phyloP scores from a whole-genome alignment of 1,140 invertebrate genomes.

The Heterodera schachtii region DNA sequence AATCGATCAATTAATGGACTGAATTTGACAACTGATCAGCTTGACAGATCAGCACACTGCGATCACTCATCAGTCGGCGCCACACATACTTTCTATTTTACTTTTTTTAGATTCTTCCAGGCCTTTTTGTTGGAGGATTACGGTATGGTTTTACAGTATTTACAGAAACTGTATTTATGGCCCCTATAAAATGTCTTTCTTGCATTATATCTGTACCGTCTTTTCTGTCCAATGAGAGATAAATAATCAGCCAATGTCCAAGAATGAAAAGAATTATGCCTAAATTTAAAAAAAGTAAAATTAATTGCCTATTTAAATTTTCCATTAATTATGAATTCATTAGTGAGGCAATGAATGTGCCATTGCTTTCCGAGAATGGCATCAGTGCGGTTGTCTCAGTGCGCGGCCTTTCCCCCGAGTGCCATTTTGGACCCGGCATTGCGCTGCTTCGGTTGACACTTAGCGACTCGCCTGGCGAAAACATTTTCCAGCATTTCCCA shows the following conservation, averaged over 20 bases:
- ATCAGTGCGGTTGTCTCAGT: slow-evolving; percentile 35
- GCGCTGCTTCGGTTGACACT: slow-evolving; percentile 16
- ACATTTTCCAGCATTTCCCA: slow-evolving; percentile 24
- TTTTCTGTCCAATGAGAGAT: too few relatives aligned
- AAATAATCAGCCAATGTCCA: too few relatives aligned
- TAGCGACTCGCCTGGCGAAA: slow-evolving; percentile 17
- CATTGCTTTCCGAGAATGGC: slow-evolving; percentile 11
- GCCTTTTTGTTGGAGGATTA: slow-evolving; percentile 27
- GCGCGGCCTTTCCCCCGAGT: slow-evolving; percentile 26
- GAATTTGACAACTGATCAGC: neutral
- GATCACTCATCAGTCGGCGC: neutral
- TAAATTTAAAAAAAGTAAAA: too few relatives aligned
- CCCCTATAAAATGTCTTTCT: too few relatives aligned
- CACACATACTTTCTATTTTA: neutral
- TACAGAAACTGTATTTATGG: too few relatives aligned
- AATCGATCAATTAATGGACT: too few relatives aligned
- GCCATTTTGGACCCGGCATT: slow-evolving; percentile 3
- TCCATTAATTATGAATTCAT: neutral
- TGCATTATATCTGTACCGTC: too few relatives aligned
- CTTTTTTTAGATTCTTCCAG: slow-evolving; percentile 11
- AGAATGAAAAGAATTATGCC: too few relatives aligned
- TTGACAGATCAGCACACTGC: too few relatives aligned
- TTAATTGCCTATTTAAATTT: too few relatives aligned
- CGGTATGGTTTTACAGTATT: slow-evolving; percentile 3
- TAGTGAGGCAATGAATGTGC: slow-evolving; percentile 30